These are phyloP conservation scores for Leptodactylus fallax DNA, from an alignment of 2,797 vertebrate species.

Conservation along the genomic window DNA sequence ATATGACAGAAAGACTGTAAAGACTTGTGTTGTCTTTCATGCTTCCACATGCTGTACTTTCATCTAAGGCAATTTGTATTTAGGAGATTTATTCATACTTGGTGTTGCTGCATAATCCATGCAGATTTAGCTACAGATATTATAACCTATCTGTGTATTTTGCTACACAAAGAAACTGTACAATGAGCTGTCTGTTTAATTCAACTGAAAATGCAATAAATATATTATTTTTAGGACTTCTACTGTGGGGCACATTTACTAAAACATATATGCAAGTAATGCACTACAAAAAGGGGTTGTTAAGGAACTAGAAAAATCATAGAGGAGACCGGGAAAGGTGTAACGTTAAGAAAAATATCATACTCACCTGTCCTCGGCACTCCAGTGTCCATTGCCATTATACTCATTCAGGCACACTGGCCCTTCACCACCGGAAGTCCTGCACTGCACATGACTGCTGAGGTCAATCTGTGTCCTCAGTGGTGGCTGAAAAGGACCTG, in stretches of 20 bases:
- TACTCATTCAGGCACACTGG: too few relatives aligned
- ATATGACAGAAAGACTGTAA: constrained; percentile 46
- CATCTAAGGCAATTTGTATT: constrained; percentile 44
- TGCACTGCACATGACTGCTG: too few relatives aligned
- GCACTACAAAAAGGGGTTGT: too few relatives aligned
- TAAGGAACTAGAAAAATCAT: too few relatives aligned
- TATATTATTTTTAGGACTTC: not conserved
- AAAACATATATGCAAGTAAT: not conserved
- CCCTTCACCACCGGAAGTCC: too few relatives aligned
- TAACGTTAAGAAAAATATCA: too few relatives aligned
- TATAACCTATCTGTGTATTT: constrained; percentile 4
- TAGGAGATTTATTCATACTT: constrained; percentile 47
- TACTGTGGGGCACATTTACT: not conserved
- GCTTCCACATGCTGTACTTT: constrained; percentile 40
- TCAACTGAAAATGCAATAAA: not conserved
- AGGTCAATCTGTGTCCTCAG: too few relatives aligned
- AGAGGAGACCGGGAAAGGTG: too few relatives aligned
- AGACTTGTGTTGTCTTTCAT: constrained; percentile 46
- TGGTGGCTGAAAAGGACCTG: too few relatives aligned
- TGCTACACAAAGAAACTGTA: not conserved
- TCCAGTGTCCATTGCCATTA: too few relatives aligned
- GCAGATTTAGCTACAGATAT: constrained; percentile 9
- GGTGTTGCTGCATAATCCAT: constrained; percentile 31
- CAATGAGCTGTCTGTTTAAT: not conserved
- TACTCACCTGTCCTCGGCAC: too few relatives aligned